phyloP scores from a whole-genome alignment of 2,797 vertebrate species.

The Sparidentex hasta region DNA sequence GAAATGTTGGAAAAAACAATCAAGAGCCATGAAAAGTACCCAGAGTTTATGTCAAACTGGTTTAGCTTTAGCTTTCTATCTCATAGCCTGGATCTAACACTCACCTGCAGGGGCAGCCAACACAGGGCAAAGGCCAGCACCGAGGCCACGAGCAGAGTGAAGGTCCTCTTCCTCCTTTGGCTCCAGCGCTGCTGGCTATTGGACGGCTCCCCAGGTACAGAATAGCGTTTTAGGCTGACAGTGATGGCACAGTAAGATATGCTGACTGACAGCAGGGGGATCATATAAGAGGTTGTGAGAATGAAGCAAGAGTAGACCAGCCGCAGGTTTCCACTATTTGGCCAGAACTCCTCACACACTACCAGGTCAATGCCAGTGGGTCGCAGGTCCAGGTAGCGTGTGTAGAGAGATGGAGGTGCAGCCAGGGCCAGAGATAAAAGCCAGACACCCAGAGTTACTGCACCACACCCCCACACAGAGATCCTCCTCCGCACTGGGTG shows the following conservation, averaged over 20 bases:
- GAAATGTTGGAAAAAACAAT: too few relatives aligned
- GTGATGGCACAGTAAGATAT: slow-evolving; percentile 87
- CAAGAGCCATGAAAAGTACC: too few relatives aligned
- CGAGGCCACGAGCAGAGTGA: slow-evolving; percentile 84
- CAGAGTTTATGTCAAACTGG: too few relatives aligned
- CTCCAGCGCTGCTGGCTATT: slow-evolving; percentile 82
- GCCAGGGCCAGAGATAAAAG: slow-evolving; percentile 84
- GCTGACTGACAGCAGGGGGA: slow-evolving; percentile 86
- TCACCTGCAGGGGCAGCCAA: slow-evolving; percentile 87
- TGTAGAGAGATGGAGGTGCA: slow-evolving; percentile 82
- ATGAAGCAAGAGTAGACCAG: slow-evolving; percentile 86
- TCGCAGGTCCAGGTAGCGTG: slow-evolving; percentile 83
- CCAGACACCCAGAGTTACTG: slow-evolving; percentile 83
- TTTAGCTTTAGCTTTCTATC: slow-evolving; percentile 1
- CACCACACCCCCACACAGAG: slow-evolving; percentile 80
- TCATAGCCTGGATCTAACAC: background rate
- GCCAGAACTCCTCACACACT: slow-evolving; percentile 89
- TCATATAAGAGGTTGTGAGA: slow-evolving; percentile 84
- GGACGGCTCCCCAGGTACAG: slow-evolving; percentile 79
- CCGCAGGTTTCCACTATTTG: slow-evolving; percentile 75
- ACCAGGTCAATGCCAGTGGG: slow-evolving; percentile 82
- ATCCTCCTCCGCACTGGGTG: slow-evolving; percentile 85
- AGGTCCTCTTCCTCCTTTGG: slow-evolving; percentile 83
- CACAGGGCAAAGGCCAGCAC: slow-evolving; percentile 87
- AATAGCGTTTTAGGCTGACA: slow-evolving; percentile 79